Base-by-base conservation (phyloP, 2,888 invertebrate genomes). In the Oligia fasciuncula region DNA sequence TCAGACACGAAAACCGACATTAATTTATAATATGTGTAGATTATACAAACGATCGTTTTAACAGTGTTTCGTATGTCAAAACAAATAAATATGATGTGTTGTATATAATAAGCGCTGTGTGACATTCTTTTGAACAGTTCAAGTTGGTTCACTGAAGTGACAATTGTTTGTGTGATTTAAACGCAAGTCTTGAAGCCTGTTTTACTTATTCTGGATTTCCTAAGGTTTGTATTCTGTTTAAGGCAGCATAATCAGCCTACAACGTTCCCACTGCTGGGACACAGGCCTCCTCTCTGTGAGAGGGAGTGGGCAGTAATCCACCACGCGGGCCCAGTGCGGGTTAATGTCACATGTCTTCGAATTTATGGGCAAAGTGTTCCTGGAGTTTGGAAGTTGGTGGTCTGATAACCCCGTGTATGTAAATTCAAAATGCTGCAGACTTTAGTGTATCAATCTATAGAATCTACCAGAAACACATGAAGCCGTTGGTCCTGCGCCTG, bases 71-170 rank as follows among this genome's bases (percentile, higher is more conserved):
- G 0, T 1, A 35, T 79, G 17, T 51, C 73, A 79, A 73, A 79
- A 79, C 35, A 79, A 73, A 60, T n/a, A 60, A n/a, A 73, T 51
- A 11, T n/a, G 19, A 11, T 19, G n/a, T n/a, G 35, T 4, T 19
- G 5, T 79, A 70, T 77, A 73, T 43, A 71, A 14, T 35, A 60
- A 8, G 29, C 1, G 2, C 40, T 1, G 66, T 19, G 5, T 8
- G 17, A 14, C 3, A 40, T 43, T n/a, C 1, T 65, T n/a, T 35
- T 8, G 2, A 2, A 13, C 66, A 79, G 79, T 79, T 67, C 29
- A 11, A 23, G 3, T 29, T 0, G 0, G 3, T 54, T 57, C n/a
- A 43, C 17, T n/a, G 29, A 8, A 35, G 57, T 60, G 60, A 3
- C 23, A 69, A 2, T 11, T 19, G 11, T 11, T 3, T 2, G 4